Base-by-base conservation (phyloP, 2,113 vertebrate genomes). In the human region DNA sequence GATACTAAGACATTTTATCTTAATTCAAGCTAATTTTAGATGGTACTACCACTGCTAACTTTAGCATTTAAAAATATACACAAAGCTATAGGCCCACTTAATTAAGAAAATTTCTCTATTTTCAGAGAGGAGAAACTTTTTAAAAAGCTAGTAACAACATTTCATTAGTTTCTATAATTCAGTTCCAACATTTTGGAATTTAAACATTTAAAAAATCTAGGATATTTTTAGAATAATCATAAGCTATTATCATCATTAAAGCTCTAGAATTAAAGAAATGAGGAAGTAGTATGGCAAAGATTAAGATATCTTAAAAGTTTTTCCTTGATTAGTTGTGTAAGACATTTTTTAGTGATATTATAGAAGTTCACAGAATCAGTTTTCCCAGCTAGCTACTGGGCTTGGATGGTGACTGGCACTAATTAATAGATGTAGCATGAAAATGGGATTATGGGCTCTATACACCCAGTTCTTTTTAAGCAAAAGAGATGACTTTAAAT, bases 111-210 rank as follows among this genome's bases (percentile, higher is more conserved):
- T 81, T 86, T 22, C 59, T 76, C 25, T 81, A 55, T 86, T 95
- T 93, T 84, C 18, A 61, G 23, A 43, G 18, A 95, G 88, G 17
- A 96, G 48, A 35, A 85, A 91, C 48, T 95, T 91, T 88, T 55
- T 91, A 59, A 95, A 38, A 96, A n/a, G 25, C 13, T n/a, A 75
- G n/a, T 79, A 93, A 79, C 38, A 89, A 55, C 38, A 55, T 27
- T 40, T 92, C 23, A 88, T 27, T 32, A 76, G 43, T 84, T 94
- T 83, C 30, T 89, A 81, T 68, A 91, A 83, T 82, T 90, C 20
- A 88, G 5, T 1, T 57, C 20, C 17, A 8, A 75, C 55, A 87
- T 17, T 89, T 45, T 90, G n/a, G 9, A 52, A 83, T 79, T 88
- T 88, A 73, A 17, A 50, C 6, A 64, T 23, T 89, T 84, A 72